Evolutionary conservation across 2,888 invertebrate genomes (phyloP).

Genomic region (Erebia palarica): DNA sequence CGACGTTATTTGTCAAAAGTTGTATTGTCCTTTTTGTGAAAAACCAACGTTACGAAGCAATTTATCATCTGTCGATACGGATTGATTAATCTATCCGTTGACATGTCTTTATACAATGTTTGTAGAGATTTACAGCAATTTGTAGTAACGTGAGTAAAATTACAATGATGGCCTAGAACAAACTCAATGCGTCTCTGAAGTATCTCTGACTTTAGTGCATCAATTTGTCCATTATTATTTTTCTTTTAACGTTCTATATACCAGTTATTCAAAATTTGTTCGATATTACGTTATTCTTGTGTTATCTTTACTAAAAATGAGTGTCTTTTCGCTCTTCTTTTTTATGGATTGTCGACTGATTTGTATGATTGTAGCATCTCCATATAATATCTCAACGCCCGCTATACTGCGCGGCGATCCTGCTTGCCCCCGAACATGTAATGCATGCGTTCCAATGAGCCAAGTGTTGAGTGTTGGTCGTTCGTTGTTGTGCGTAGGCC

Average conservation of each 20-base stretch:
- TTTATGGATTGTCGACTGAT: background rate
- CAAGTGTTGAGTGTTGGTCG: conserved; percentile 40
- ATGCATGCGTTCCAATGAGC: conserved; percentile 49
- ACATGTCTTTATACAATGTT: no score
- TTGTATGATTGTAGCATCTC: background rate
- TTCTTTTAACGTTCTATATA: background rate
- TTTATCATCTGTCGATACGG: no score
- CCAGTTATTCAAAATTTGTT: background rate
- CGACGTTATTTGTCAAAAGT: no score
- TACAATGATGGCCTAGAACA: background rate
- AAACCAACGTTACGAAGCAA: no score
- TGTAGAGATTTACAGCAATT: no score
- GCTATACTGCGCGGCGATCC: background rate
- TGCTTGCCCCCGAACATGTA: conserved; percentile 6
- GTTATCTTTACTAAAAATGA: no score
- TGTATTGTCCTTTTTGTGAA: no score
- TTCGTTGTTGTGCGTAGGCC: conserved; percentile 47
- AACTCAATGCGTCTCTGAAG: background rate
- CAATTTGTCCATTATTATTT: background rate
- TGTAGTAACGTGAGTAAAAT: no score
- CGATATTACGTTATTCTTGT: background rate
- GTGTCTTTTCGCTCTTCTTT: background rate
- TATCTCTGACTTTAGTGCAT: background rate
- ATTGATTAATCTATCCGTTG: no score
- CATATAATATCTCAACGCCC: background rate